Evolutionary conservation across 92 coral and sea anemone genomes (phyloP).

Genomic region (Heteractis magnifica): DNA sequence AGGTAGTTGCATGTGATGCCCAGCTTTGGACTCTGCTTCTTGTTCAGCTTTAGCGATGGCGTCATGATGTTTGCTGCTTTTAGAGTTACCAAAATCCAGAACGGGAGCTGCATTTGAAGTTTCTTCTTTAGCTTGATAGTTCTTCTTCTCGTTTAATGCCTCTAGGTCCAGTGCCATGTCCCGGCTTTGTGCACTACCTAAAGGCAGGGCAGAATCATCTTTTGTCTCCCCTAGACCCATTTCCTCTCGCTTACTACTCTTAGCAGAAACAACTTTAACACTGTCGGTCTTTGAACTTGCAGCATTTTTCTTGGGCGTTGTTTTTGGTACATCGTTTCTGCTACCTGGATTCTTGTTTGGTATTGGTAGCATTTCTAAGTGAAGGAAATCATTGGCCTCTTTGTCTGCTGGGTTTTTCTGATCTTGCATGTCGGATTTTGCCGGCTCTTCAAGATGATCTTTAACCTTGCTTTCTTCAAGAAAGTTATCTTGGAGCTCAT

Average conservation of each 20-base stretch:
- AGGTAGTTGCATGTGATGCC: not conserved
- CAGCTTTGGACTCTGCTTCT: not conserved
- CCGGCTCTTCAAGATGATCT: not conserved
- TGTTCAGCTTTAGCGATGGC: not conserved
- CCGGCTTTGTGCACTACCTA: not conserved
- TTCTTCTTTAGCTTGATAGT: not conserved
- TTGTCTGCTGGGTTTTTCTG: not conserved
- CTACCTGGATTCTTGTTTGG: not conserved
- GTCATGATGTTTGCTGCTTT: not conserved
- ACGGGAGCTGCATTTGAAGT: constrained; percentile 27
- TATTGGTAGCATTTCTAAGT: not conserved
- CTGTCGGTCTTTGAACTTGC: not conserved
- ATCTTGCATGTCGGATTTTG: not conserved
- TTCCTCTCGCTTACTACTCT: constrained; percentile 19
- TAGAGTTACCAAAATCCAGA: not conserved
- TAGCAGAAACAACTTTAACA: not conserved
- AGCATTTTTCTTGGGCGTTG: constrained; percentile 8
- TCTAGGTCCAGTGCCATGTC: constrained; percentile 10
- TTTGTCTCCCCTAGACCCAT: constrained; percentile 19
- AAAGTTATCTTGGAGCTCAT: constrained; percentile 13
- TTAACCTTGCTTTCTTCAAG: constrained; percentile 4
- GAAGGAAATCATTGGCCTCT: not conserved
- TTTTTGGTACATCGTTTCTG: constrained; percentile 5
- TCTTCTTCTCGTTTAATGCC: constrained; percentile 8
- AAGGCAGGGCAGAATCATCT: not conserved